These are phyloP conservation scores for Drosophila fuyamai DNA, from an alignment of 1,140 invertebrate genomes.

Conservation along the genomic window DNA sequence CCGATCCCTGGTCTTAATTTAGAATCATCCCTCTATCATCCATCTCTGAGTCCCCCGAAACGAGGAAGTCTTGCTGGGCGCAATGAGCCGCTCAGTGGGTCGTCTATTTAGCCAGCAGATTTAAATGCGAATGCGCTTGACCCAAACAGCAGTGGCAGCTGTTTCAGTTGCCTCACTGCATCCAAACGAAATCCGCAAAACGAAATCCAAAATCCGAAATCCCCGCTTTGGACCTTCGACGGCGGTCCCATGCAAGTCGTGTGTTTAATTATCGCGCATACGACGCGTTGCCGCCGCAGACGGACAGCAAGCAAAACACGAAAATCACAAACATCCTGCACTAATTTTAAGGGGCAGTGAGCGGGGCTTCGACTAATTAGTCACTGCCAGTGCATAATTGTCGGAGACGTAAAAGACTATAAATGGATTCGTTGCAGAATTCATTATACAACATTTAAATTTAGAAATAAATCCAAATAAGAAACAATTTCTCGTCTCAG, in stretches of 20 bases:
- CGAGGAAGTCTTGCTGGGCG: slow-evolving; percentile 78
- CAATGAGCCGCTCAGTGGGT: slow-evolving; percentile 62
- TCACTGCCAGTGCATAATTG: slow-evolving; percentile 34
- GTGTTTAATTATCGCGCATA: slow-evolving; percentile 76
- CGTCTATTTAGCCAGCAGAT: slow-evolving; percentile 58
- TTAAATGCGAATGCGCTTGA: slow-evolving; percentile 79
- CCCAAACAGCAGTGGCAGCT: slow-evolving; percentile 58
- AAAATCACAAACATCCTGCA: slow-evolving; percentile 78
- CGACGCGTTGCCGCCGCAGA: slow-evolving; percentile 45
- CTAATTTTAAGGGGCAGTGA: slow-evolving; percentile 26
- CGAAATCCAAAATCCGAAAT: not conserved
- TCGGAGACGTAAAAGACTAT: slow-evolving; percentile 4
- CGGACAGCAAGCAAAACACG: slow-evolving; percentile 16
- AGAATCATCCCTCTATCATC: slow-evolving; percentile 16
- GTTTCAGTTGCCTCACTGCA: slow-evolving; percentile 4
- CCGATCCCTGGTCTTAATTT: slow-evolving; percentile 25
- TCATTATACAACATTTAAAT: slow-evolving; percentile 1
- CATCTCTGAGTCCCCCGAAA: slow-evolving; percentile 27
- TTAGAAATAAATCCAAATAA: not conserved
- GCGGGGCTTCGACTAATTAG: slow-evolving; percentile 57
- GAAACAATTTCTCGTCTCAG: not conserved
- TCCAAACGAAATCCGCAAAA: not conserved
- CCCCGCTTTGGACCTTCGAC: slow-evolving; percentile 29
- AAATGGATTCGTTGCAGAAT: slow-evolving; percentile 10
- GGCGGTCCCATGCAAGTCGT: slow-evolving; percentile 33